Evolutionary conservation across 30 jellyfish, hydroid and myxozoan species (phyloP), one percentile per base, ranked within the genome.

Genomic region (Mastigias papua): DNA sequence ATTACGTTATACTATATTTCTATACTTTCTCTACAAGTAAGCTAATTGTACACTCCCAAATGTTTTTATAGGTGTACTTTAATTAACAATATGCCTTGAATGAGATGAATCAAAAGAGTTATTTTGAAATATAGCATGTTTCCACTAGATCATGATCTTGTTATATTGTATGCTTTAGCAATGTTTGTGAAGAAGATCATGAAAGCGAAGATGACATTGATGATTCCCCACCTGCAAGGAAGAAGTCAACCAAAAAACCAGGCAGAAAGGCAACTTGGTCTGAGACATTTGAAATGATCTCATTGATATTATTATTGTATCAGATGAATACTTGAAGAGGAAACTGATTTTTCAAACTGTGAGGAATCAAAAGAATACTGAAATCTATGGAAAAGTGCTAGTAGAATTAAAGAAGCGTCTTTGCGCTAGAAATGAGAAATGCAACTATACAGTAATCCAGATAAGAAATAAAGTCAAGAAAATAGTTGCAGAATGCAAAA

Each of bases 371-470:
- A 73, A 83, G 49, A 83, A 69, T 73, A 48, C 80, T 34, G 81
- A 69, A 69, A 83, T 83, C 6, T 83, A 83, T 83, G 93, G 34
- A 60, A 73, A 49, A 22, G 51, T 81, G 28, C 34, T 65, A 64
- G 37, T 35, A 66, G 83, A 81, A 64, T 81, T 64, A 25, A 84
- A 72, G 58, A 84, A 72, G 60, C 77, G 67, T 48, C 73, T 57
- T 21, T 19, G 29, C 15, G 88, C 88, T 27, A 86, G 89, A 74
- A 61, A 86, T 74, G 95, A 73, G 60, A 67, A 30, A 35, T 68
- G 85, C 78, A 82, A 70, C 92, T 82, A 67, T 87, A 82, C 85
- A 9, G 92, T 51, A 19, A 70, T 32, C 84, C 95, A 73, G 76
- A 73, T 74, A 34, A 77, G 93, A 25, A 83, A 83, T 61, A 69